These are phyloP conservation scores for Microcebus lehilahytsara DNA, from an alignment of 2,113 vertebrate species.

Conservation along the genomic window DNA sequence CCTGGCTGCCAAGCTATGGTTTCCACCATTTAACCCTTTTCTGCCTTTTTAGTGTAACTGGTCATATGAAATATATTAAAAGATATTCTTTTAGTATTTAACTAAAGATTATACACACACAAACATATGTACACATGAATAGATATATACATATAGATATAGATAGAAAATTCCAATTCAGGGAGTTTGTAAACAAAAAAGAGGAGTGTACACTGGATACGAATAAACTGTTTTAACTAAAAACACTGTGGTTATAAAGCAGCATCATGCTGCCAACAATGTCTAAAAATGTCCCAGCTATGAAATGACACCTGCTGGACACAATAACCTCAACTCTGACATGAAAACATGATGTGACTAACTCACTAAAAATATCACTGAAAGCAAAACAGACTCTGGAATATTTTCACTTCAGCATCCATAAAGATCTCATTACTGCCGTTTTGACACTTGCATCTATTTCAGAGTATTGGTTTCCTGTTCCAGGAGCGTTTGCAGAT, in stretches of 20 bases:
- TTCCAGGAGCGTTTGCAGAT: not conserved
- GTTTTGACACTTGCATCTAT: not conserved
- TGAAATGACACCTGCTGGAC: not conserved
- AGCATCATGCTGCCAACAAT: not conserved
- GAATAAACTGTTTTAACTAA: not conserved
- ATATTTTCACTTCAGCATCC: not conserved
- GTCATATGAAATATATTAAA: not conserved
- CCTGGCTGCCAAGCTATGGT: too few species aligned
- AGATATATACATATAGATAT: not conserved
- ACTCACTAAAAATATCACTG: not conserved
- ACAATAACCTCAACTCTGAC: not conserved
- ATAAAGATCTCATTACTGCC: not conserved
- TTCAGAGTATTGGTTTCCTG: not conserved
- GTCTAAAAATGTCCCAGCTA: not conserved
- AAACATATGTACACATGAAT: not conserved
- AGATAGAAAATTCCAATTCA: not conserved
- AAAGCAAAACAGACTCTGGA: not conserved
- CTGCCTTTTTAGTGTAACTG: not conserved
- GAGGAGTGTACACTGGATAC: not conserved
- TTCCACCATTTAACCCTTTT: not conserved
- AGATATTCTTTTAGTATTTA: not conserved
- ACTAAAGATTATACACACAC: not conserved
- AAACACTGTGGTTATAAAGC: not conserved
- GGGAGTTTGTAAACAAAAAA: not conserved
- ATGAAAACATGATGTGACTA: not conserved